Base-by-base conservation (phyloP, 1,140 invertebrate species). In the Pseudomyrmex sp. region DNA sequence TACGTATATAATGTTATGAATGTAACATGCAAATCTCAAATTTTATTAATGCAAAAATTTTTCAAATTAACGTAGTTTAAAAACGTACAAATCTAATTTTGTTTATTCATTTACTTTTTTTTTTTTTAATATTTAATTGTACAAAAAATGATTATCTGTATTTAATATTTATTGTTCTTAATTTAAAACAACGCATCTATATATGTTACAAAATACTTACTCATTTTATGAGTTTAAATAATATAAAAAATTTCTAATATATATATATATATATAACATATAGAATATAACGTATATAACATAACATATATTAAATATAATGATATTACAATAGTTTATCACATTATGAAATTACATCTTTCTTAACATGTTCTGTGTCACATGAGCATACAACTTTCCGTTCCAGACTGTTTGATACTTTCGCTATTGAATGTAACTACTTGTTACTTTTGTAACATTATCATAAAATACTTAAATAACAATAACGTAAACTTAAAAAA, bases 131-230 rank as follows among this genome's bases (percentile, higher is more conserved):
- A 73, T 18, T 35, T 56, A 56, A 56, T 61, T 54, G 18, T n/a
- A 2, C 8, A 75, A 63, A 59, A 70, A 70, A 50, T 72, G 63
- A 59, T 59, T 23, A 75, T 26, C 50, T 68, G 23, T 54, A n/a
- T 73, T 56, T 63, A 75, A 62, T 66, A 79, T 79, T 85, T 75
- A 86, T 13, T 44, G 68, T 50, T 85, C 52, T 72, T 48, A 65
- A 72, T 52, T 84, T 61, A 65, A 56, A 59, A 44, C 69, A 35
- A 80, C 50, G 8, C 35, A 35, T 15, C 26, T 82, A 50, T 62
- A 35, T 35, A 35, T 35, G 1, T 35, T 35, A 35, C 35, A 35
- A 35, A 35, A 35, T 35, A 35, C 35, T 35, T 35, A 35, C 35
- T 35, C 35, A 35, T 35, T 35, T 35, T 35, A 35, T 35, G 35